Percentiles rank a stretch among this genome's conserved stretches.
phyloP scores from a whole-genome alignment of 2,113 vertebrate genomes.

The Atherinomorus stipes region DNA sequence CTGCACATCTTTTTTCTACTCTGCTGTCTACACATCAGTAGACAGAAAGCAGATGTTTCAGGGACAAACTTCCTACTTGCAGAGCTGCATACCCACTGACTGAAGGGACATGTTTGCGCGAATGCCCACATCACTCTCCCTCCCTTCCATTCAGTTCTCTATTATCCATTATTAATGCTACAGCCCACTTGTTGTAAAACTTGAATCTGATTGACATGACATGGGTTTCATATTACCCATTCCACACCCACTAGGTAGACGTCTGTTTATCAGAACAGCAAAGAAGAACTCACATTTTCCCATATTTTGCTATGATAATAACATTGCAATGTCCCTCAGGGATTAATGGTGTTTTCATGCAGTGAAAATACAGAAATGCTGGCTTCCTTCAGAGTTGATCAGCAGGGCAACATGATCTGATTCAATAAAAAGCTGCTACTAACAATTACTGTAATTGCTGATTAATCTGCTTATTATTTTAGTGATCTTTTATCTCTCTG shows the following conservation, averaged over 20 bases:
- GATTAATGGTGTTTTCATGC: not conserved
- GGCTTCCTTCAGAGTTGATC: not conserved
- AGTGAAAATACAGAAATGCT: slow-evolving; percentile 1
- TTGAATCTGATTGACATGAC: slow-evolving; percentile 43
- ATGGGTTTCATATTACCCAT: slow-evolving; percentile 56
- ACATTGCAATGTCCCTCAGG: too few relatives aligned
- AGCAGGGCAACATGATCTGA: not conserved
- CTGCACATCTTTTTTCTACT: not conserved
- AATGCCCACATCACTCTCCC: not conserved
- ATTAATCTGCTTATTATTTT: too few relatives aligned
- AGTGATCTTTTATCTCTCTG: too few relatives aligned
- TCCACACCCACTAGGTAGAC: not conserved
- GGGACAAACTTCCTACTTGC: not conserved
- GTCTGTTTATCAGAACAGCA: not conserved
- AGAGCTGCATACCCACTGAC: slow-evolving; percentile 5
- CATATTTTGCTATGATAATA: too few relatives aligned
- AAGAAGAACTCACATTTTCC: too few relatives aligned
- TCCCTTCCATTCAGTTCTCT: slow-evolving; percentile 9
- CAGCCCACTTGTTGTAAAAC: slow-evolving; percentile 66
- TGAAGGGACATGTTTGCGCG: slow-evolving; percentile 6
- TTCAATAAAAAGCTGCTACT: too few relatives aligned
- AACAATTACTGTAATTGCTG: too few relatives aligned
- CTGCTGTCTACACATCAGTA: not conserved
- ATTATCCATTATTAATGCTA: slow-evolving; percentile 74
- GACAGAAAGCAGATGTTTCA: slow-evolving; percentile 5